Conservation (phyloP, 2,888 invertebrate species). For the Dione juno region DNA sequence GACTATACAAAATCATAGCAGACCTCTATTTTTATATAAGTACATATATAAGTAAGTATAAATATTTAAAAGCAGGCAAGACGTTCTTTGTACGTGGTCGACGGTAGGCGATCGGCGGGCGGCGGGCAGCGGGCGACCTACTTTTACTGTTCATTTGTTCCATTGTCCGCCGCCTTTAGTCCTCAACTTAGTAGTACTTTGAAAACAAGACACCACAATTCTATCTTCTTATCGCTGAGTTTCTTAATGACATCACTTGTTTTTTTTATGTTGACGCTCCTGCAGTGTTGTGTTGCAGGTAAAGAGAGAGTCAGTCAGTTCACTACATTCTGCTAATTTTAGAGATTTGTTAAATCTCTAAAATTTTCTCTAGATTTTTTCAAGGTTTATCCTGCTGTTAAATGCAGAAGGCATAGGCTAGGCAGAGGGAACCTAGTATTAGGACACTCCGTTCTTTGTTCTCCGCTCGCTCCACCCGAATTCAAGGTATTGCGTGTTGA, state of each 20-base stretch:
- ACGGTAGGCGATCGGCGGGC: slow-evolving; percentile 11
- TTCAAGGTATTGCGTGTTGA: too few relatives aligned
- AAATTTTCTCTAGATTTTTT: neutral
- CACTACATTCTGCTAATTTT: neutral
- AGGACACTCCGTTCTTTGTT: too few relatives aligned
- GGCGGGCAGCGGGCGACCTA: slow-evolving; percentile 38
- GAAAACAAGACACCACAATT: slow-evolving; percentile 28
- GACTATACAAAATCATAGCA: neutral
- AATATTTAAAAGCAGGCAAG: slow-evolving; percentile 4
- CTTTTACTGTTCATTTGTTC: slow-evolving; percentile 37
- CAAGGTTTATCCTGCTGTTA: too few relatives aligned
- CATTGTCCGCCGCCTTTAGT: slow-evolving; percentile 28
- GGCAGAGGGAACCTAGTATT: too few relatives aligned
- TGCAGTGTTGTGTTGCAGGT: neutral
- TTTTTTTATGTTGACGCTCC: neutral
- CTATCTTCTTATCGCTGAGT: slow-evolving; percentile 12
- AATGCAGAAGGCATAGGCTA: too few relatives aligned
- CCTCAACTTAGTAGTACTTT: slow-evolving; percentile 29
- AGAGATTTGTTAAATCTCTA: too few relatives aligned
- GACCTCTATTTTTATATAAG: neutral
- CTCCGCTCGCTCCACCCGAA: too few relatives aligned
- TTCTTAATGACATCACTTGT: slow-evolving; percentile 8
- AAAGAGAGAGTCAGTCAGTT: neutral
- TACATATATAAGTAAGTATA: neutral
- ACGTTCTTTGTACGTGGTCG: slow-evolving; percentile 2